Evolutionary conservation across 1,140 invertebrate species (phyloP).

Genomic region (Platyura marginata): DNA sequence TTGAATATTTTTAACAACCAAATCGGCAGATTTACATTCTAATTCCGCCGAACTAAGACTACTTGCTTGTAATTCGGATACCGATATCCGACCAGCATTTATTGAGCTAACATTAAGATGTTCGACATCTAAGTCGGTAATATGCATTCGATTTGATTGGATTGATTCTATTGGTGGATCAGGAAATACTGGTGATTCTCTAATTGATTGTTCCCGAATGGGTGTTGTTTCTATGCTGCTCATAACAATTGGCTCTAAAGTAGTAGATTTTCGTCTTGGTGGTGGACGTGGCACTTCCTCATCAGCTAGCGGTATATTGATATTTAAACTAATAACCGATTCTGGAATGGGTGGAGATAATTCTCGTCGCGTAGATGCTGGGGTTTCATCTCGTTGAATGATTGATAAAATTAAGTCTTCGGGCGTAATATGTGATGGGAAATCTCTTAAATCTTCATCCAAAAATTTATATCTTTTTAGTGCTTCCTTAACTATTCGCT

Average conservation of each 20-base stretch:
- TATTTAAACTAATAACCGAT: background rate
- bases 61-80: conserved; percentile 57
- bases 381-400: background rate
- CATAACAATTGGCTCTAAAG: background rate
- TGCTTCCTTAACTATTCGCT: conserved; percentile 1
- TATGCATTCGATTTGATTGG: conserved; percentile 30
- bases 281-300: conserved; percentile 3
- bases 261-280: conserved; percentile 11
- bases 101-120: conserved; percentile 53
- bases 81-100: conserved; percentile 53
- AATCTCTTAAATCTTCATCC: background rate
- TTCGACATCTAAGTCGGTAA: conserved; percentile 56
- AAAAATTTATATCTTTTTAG: background rate
- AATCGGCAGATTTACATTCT: conserved; percentile 34
- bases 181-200: no score
- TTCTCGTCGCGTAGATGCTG: conserved; percentile 2
- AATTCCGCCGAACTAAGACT: conserved; percentile 35
- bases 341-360: background rate
- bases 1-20: conserved; percentile 41
- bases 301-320: conserved; percentile 6
- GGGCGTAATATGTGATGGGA: no score
- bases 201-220: conserved; percentile 13
- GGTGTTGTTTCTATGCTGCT: background rate
- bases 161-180: background rate
- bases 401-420: background rate